Evolutionary conservation across 2,113 vertebrate genomes (phyloP).

Genomic region (Hystrix cristata): DNA sequence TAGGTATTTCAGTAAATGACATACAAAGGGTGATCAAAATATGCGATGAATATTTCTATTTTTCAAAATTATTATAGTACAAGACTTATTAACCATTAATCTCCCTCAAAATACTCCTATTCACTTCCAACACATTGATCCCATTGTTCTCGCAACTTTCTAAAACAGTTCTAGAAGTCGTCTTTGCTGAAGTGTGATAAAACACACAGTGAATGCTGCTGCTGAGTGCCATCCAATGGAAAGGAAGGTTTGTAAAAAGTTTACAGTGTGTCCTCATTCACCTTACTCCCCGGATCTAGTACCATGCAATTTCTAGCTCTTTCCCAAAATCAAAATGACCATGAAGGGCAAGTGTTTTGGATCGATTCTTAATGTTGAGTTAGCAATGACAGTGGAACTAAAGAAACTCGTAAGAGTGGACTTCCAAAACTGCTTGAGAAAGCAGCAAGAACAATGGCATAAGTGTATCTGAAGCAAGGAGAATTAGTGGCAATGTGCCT

Average conservation of each 20-base stretch:
- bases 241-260: background rate
- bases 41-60: background rate
- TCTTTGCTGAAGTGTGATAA: background rate
- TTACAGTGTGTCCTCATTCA: background rate
- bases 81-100: background rate
- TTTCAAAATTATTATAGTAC: background rate
- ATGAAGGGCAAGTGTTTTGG: background rate
- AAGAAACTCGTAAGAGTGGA: background rate
- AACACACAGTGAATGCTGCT: background rate
- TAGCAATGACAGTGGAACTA: background rate
- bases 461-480: background rate
- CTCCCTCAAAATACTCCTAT: background rate
- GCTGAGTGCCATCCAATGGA: background rate
- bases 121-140: background rate
- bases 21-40: background rate
- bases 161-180: background rate
- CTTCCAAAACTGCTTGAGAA: background rate
- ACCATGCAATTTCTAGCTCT: background rate
- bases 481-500: background rate
- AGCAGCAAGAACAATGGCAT: background rate
- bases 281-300: background rate
- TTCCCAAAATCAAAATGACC: background rate
- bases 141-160: background rate
- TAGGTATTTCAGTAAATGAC: constrained; percentile 44
- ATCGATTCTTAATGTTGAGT: background rate